Conservation (phyloP, 2,797 vertebrate genomes). For the Balearica regulorum region DNA sequence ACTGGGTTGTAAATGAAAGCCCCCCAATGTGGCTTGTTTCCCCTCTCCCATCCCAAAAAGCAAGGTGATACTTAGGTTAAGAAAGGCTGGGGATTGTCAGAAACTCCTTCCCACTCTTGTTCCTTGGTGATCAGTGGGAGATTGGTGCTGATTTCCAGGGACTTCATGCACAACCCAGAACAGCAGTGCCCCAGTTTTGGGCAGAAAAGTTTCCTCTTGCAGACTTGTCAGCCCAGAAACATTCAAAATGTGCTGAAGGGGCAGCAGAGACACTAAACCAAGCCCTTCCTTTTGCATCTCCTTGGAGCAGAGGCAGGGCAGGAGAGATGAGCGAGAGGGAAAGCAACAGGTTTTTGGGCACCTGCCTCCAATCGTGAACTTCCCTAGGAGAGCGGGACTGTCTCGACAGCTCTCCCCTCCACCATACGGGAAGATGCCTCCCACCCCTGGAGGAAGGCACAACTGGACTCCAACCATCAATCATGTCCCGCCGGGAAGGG, state of each 20-base stretch:
- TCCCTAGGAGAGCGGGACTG: neutral
- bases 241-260: neutral
- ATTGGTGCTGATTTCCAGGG: neutral
- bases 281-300: neutral
- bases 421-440: neutral
- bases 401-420: neutral
- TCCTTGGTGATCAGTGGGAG: neutral
- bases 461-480: constrained; percentile 22
- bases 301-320: neutral
- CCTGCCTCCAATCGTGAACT: neutral
- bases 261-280: neutral
- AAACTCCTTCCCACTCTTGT: neutral
- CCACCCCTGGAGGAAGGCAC: constrained; percentile 2
- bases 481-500: neutral
- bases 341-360: constrained; percentile 29
- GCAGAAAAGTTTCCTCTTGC: neutral
- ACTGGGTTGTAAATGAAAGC: neutral
- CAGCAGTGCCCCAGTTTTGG: neutral
- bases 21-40: rapidly evolving
- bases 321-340: neutral
- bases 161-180: neutral
- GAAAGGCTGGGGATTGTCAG: neutral
- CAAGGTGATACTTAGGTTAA: neutral
- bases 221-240: neutral
- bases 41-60: neutral